phyloP scores from a whole-genome alignment of 2,888 invertebrate species.

The Cephus runcator region DNA sequence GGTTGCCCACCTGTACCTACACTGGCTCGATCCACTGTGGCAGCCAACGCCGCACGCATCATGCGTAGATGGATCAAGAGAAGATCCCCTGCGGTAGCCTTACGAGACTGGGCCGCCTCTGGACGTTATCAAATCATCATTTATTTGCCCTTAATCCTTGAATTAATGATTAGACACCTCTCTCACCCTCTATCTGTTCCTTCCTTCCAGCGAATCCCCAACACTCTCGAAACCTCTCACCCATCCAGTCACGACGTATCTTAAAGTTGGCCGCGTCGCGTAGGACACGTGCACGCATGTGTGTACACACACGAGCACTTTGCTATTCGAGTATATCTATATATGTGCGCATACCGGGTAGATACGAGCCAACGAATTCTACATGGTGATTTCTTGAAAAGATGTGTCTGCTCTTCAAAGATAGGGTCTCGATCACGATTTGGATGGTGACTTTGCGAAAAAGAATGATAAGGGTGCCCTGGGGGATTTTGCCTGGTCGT shows the following conservation, averaged over 20 bases:
- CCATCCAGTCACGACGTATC: slow-evolving; percentile 52
- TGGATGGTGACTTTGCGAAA: background rate
- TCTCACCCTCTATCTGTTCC: background rate
- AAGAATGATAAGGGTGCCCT: background rate
- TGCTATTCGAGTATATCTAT: background rate
- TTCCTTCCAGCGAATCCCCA: background rate
- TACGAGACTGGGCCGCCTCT: slow-evolving; percentile 42
- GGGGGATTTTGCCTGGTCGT: background rate
- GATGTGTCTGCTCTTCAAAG: background rate
- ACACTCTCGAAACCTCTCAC: slow-evolving; percentile 27
- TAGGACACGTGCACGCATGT: background rate
- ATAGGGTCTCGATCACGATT: background rate
- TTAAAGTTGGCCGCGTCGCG: slow-evolving; percentile 48
- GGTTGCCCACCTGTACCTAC: slow-evolving; percentile 46
- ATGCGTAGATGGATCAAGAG: slow-evolving; percentile 35
- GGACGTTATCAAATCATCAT: slow-evolving; percentile 64
- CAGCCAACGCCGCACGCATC: slow-evolving; percentile 16
- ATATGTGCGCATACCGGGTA: background rate
- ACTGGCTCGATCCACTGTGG: slow-evolving; percentile 7
- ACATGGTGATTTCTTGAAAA: background rate
- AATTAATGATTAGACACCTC: slow-evolving; percentile 63
- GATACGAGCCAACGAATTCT: background rate
- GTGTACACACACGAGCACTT: background rate
- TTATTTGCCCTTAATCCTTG: slow-evolving; percentile 62
- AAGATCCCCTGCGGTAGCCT: slow-evolving; percentile 32